A percentile compares a stretch with the other conserved stretches of the same genome.
These are phyloP conservation scores for Bhutanitis thaidina DNA, from an alignment of 2,888 invertebrate species.

Conservation along the genomic window DNA sequence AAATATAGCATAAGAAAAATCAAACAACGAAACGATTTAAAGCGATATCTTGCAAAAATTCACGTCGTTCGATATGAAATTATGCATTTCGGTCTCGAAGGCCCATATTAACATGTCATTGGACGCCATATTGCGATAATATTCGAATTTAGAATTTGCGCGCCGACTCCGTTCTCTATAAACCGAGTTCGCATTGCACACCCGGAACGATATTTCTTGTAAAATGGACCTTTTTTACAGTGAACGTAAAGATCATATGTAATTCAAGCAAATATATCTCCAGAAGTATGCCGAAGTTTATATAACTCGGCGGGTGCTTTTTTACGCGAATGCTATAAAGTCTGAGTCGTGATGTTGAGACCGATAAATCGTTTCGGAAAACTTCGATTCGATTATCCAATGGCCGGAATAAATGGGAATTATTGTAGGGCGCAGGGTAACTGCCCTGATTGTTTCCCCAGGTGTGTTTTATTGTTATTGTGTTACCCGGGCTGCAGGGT, in stretches of 20 bases:
- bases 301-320: slow-evolving; percentile 52
- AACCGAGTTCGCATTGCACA: slow-evolving; percentile 2
- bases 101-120: slow-evolving; percentile 76
- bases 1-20: slow-evolving; percentile 24
- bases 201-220: slow-evolving; percentile 6
- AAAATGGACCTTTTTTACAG: slow-evolving; percentile 34
- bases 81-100: slow-evolving; percentile 66
- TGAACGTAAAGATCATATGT: slow-evolving; percentile 13
- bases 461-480: slow-evolving; percentile 44
- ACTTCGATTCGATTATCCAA: slow-evolving; percentile 62
- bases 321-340: slow-evolving; percentile 57
- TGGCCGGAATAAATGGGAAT: slow-evolving; percentile 43
- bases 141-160: slow-evolving; percentile 57
- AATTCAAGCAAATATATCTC: slow-evolving; percentile 1
- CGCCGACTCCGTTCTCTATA: slow-evolving; percentile 30
- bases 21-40: slow-evolving; percentile 18
- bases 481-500: slow-evolving; percentile 30
- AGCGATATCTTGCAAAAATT: slow-evolving; percentile 32
- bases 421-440: slow-evolving; percentile 25
- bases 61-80: slow-evolving; percentile 53
- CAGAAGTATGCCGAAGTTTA: slow-evolving; percentile 34
- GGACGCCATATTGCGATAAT: slow-evolving; percentile 71
- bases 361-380: slow-evolving; percentile 56
- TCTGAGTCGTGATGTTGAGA: slow-evolving; percentile 40
- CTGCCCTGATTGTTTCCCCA: slow-evolving; percentile 30